These are phyloP conservation scores for Eptatretus burgeri DNA, from an alignment of 2,113 vertebrate species.

Conservation along the genomic window DNA sequence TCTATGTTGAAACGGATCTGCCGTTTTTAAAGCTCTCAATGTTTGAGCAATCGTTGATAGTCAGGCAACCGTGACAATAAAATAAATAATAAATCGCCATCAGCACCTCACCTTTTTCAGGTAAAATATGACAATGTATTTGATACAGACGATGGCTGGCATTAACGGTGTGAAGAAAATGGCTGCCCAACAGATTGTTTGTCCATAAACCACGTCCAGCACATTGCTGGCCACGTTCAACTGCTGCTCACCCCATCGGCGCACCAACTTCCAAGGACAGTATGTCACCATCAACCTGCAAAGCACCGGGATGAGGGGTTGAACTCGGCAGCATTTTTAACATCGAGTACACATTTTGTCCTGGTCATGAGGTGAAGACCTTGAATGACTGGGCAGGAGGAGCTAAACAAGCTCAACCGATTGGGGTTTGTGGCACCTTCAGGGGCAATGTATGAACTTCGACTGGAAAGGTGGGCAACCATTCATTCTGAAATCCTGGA, in stretches of 20 bases:
- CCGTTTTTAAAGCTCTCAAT: no score
- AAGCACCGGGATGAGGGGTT: neutral
- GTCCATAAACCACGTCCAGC: constrained; percentile 61
- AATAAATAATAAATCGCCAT: neutral
- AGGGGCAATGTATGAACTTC: no score
- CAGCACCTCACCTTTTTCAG: constrained; percentile 49
- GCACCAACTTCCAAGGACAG: constrained; percentile 20
- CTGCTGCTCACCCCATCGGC: constrained; percentile 37
- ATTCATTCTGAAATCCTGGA: no score
- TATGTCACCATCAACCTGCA: constrained; percentile 29
- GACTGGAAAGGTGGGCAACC: no score
- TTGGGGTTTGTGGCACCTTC: no score
- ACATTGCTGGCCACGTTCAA: constrained; percentile 67
- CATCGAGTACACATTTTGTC: no score
- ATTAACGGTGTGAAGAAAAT: constrained; percentile 67
- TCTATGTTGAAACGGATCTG: no score
- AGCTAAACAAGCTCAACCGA: no score
- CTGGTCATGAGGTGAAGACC: no score
- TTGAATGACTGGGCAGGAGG: no score
- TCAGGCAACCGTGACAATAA: neutral
- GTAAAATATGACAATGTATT: constrained; percentile 74
- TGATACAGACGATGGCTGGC: constrained; percentile 54
- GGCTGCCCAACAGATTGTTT: constrained; percentile 92
- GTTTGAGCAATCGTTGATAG: neutral
- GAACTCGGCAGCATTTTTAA: no score